These are phyloP conservation scores for Anas bahamensis DNA, from an alignment of 2,797 vertebrate genomes.

Conservation along the genomic window DNA sequence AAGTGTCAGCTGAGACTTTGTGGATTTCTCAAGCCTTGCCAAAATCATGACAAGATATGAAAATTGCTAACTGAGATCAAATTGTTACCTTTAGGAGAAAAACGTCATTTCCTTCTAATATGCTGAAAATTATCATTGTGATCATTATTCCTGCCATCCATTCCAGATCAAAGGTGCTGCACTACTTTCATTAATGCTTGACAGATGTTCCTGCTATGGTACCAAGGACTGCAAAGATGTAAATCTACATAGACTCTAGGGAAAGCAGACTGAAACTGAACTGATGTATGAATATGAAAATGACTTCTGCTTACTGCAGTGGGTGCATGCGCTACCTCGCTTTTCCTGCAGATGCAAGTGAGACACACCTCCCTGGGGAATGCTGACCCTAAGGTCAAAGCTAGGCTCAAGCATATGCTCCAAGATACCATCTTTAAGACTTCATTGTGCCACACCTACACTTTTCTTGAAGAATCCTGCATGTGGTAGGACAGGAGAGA, in stretches of 20 bases:
- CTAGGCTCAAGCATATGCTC: background rate
- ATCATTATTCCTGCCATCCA: background rate
- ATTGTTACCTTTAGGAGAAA: background rate
- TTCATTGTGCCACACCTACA: background rate
- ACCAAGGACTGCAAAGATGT: background rate
- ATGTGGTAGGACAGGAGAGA: background rate
- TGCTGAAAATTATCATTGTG: background rate
- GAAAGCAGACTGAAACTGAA: background rate
- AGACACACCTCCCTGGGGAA: background rate
- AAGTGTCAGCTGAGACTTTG: background rate
- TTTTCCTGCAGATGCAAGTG: background rate
- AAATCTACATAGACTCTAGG: background rate
- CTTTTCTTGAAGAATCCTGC: background rate
- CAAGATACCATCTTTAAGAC: background rate
- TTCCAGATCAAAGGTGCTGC: background rate
- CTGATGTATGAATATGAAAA: rapidly evolving
- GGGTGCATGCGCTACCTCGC: background rate
- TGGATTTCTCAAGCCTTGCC: background rate
- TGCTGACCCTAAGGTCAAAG: background rate
- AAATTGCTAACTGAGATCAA: background rate
- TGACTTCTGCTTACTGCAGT: background rate
- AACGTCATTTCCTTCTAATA: background rate
- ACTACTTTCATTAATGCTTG: background rate
- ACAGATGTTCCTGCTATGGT: background rate
- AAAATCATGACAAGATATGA: background rate